Conservation (phyloP, 2,113 vertebrate genomes). For the Brachyistius frenatus region DNA sequence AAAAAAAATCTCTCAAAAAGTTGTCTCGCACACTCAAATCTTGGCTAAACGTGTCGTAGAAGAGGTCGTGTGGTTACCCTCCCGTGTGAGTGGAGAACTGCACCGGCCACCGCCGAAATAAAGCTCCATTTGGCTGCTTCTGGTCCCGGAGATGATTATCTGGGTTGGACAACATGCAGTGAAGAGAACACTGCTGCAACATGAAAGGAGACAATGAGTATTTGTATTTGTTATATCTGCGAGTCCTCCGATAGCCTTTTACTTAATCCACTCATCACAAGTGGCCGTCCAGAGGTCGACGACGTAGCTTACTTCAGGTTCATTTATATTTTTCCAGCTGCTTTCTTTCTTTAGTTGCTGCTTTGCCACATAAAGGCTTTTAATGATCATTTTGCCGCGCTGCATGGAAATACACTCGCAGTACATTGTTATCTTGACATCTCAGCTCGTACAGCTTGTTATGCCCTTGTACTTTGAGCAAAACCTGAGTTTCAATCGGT, state of each 20-base stretch:
- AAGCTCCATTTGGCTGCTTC: conserved; percentile 38
- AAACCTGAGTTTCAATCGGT: neutral
- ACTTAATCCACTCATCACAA: conserved; percentile 29
- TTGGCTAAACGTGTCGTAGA: no score
- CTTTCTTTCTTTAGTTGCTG: neutral
- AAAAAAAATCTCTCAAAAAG: no score
- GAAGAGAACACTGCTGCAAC: conserved; percentile 10
- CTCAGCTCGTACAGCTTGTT: neutral
- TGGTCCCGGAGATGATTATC: conserved; percentile 30
- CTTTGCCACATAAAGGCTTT: neutral
- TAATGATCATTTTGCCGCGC: neutral
- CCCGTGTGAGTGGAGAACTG: neutral
- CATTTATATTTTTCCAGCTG: neutral
- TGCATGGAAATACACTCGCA: neutral
- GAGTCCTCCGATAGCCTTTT: conserved; percentile 9
- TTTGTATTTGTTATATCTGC: conserved; percentile 6
- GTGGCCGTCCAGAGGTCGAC: neutral
- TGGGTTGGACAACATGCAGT: neutral
- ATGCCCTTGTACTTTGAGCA: neutral
- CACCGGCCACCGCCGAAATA: neutral
- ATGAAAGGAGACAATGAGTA: neutral
- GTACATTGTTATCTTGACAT: neutral
- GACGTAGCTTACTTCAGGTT: neutral
- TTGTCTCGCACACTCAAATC: no score
- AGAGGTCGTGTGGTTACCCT: neutral